Percentiles rank a stretch among this genome's conserved stretches.
These are phyloP conservation scores for Xyliphius kryptos DNA, from an alignment of 2,113 vertebrate genomes.

Conservation along the genomic window DNA sequence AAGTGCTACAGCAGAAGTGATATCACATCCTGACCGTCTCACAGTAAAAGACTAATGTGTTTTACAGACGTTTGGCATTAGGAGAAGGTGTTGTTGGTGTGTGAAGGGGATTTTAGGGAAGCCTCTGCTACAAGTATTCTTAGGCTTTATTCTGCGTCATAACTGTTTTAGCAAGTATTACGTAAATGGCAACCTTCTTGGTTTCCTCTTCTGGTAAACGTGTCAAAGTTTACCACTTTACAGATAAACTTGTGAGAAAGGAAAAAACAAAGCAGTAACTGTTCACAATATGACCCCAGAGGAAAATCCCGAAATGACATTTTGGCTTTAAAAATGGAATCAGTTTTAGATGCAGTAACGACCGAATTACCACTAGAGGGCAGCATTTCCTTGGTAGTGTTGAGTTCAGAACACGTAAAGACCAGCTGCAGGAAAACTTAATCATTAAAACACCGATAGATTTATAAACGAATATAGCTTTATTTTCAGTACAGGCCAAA, in stretches of 20 bases:
- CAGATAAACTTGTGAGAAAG: no score
- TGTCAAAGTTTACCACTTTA: not conserved
- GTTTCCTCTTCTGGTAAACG: conserved; percentile 5
- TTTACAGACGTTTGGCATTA: not conserved
- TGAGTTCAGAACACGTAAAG: not conserved
- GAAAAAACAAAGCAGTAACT: no score
- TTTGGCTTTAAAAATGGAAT: no score
- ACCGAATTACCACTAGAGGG: not conserved
- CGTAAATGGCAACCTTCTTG: not conserved
- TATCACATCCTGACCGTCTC: not conserved
- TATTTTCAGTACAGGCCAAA: no score
- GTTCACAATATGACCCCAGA: no score
- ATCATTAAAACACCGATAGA: no score
- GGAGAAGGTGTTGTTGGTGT: not conserved
- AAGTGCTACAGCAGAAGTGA: no score
- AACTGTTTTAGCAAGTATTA: not conserved
- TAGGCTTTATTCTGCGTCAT: conserved; percentile 9
- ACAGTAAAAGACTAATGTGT: not conserved
- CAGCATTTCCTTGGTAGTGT: not conserved
- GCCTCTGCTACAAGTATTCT: not conserved
- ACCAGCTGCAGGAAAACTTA: no score
- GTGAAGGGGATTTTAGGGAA: not conserved
- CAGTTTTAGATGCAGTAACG: no score
- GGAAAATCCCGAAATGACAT: no score
- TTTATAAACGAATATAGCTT: no score